These are phyloP conservation scores for Hedychridium roseum DNA, from an alignment of 2,888 invertebrate genomes.

Conservation along the genomic window DNA sequence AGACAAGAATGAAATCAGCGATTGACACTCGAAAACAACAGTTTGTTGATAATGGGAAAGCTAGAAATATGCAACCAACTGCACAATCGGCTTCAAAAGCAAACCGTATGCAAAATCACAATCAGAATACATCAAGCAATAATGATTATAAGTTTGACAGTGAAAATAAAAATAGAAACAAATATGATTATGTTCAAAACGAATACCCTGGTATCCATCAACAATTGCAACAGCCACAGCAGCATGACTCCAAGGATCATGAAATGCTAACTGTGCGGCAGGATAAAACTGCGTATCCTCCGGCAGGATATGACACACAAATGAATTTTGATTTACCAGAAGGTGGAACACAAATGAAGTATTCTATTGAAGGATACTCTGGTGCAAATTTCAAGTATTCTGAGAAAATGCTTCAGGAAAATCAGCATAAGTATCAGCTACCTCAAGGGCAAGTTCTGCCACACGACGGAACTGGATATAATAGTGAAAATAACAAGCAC, in stretches of 20 bases:
- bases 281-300: conserved; percentile 52
- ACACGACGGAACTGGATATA: conserved; percentile 44
- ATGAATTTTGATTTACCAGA: conserved; percentile 51
- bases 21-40: conserved; percentile 47
- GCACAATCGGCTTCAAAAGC: conserved; percentile 32
- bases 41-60: conserved; percentile 48
- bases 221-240: conserved; percentile 42
- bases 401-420: conserved; percentile 48
- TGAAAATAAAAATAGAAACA: conserved; percentile 51
- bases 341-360: conserved; percentile 45
- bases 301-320: conserved; percentile 51
- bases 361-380: conserved; percentile 50
- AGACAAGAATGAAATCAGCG: conserved; percentile 46
- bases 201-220: conserved; percentile 49
- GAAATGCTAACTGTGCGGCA: conserved; percentile 41
- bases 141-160: conserved; percentile 48
- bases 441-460: conserved; percentile 43
- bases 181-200: conserved; percentile 54
- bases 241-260: conserved; percentile 40
- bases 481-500: conserved; percentile 33
- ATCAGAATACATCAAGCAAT: conserved; percentile 32
- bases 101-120: conserved; percentile 44
- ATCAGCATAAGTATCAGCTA: conserved; percentile 54
- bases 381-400: conserved; percentile 53
- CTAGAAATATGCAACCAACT: conserved; percentile 43